Percentiles rank a stretch among this genome's conserved stretches.
Evolutionary conservation across 2,797 vertebrate species (phyloP).

Genomic region (Babyrousa celebensis): DNA sequence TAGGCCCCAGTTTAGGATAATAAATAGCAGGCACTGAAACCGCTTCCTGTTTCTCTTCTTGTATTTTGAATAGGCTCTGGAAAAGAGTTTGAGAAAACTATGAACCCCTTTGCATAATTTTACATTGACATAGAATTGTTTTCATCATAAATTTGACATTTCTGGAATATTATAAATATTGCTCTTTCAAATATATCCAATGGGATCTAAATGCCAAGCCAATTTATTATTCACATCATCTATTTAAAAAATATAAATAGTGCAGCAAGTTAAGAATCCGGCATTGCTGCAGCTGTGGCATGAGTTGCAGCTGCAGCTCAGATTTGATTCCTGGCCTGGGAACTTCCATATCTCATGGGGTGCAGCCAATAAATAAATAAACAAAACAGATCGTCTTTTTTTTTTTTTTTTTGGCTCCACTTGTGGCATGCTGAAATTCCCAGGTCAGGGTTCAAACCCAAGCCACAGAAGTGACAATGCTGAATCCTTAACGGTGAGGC

Average conservation of each 20-base stretch:
- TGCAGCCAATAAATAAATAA: too few relatives aligned
- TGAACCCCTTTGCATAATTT: background rate
- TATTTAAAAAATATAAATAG: background rate
- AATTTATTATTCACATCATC: background rate
- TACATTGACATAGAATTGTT: background rate
- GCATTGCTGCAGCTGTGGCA: too few relatives aligned
- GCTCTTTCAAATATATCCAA: background rate
- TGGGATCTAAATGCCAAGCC: background rate
- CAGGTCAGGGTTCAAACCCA: too few relatives aligned
- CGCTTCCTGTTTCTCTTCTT: background rate
- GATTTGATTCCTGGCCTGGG: too few relatives aligned
- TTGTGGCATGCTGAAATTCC: too few relatives aligned
- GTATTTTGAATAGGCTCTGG: background rate
- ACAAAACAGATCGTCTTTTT: too few relatives aligned
- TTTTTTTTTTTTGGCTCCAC: too few relatives aligned
- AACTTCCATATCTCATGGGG: too few relatives aligned
- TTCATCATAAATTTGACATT: background rate
- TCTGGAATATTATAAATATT: background rate
- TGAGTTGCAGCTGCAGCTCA: too few relatives aligned
- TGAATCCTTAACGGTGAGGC: too few relatives aligned
- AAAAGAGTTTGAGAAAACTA: conserved; percentile 4
- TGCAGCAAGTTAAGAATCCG: too few relatives aligned
- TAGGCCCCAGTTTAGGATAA: background rate
- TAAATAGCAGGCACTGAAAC: background rate
- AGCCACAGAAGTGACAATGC: too few relatives aligned